Evolutionary conservation across 2,797 vertebrate species (phyloP).

Genomic region (Amblyopsis hoosieri): DNA sequence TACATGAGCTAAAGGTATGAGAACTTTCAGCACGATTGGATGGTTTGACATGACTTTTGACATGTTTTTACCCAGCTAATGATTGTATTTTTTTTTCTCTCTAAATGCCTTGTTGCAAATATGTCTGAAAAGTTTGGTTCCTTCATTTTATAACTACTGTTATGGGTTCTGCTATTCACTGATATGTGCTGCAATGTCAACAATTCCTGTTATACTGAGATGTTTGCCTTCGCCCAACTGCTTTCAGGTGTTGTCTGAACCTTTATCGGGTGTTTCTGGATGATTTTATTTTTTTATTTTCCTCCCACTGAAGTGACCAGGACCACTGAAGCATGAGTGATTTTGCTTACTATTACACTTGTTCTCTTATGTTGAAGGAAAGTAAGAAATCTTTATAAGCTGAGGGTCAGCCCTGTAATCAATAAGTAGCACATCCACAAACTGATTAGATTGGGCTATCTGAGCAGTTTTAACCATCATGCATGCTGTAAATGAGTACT

Average conservation of each 20-base stretch:
- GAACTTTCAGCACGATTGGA: constrained; percentile 32
- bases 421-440: constrained; percentile 46
- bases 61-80: constrained; percentile 57
- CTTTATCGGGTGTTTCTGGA: constrained; percentile 1
- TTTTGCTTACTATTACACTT: constrained; percentile 2
- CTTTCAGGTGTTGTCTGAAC: constrained; percentile 4
- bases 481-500: constrained; percentile 19
- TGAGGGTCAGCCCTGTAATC: constrained; percentile 23
- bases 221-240: not conserved
- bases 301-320: too few relatives aligned
- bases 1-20: constrained; percentile 26
- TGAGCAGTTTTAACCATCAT: constrained; percentile 22
- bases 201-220: constrained; percentile 23
- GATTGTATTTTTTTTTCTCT: constrained; percentile 62
- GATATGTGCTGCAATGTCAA: constrained; percentile 9
- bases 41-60: constrained; percentile 20
- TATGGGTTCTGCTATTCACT: constrained; percentile 33
- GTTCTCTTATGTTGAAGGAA: constrained; percentile 14
- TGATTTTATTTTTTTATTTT: too few relatives aligned
- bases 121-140: constrained; percentile 26
- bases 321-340: constrained; percentile 6
- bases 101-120: constrained; percentile 47
- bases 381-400: constrained; percentile 3
- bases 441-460: constrained; percentile 42
- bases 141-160: constrained; percentile 56